Conservation (phyloP, 2,113 vertebrate genomes). For the Stomatorhinus ivindoensis region DNA sequence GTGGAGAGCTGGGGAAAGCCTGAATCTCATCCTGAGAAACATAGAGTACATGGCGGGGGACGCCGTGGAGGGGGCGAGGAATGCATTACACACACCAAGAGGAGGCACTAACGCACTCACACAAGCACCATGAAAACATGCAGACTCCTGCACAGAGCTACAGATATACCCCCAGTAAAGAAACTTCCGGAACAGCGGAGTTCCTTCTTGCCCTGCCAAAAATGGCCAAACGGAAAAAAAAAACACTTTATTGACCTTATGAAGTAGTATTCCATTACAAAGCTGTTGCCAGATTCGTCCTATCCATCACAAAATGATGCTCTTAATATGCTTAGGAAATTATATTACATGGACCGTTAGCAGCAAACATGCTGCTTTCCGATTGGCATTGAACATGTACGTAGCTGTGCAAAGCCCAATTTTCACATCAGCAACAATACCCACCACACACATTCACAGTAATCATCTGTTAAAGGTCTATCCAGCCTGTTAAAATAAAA, state of each 20-base stretch:
- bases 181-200: neutral
- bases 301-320: neutral
- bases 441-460: neutral
- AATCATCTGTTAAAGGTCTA: neutral
- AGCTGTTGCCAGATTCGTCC: neutral
- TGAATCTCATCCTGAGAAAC: neutral
- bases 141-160: neutral
- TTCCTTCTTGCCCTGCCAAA: neutral
- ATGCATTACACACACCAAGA: neutral
- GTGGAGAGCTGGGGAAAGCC: neutral
- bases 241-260: neutral
- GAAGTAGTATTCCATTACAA: neutral
- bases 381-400: neutral
- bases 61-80: neutral
- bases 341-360: neutral
- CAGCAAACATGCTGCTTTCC: neutral
- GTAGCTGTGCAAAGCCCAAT: neutral
- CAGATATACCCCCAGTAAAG: neutral
- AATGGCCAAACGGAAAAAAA: neutral
- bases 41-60: neutral
- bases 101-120: too few species aligned
- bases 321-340: neutral
- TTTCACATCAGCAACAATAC: neutral
- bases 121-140: neutral
- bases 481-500: neutral